Conservation (phyloP, 2,888 invertebrate genomes). For the Merodon equestris region DNA sequence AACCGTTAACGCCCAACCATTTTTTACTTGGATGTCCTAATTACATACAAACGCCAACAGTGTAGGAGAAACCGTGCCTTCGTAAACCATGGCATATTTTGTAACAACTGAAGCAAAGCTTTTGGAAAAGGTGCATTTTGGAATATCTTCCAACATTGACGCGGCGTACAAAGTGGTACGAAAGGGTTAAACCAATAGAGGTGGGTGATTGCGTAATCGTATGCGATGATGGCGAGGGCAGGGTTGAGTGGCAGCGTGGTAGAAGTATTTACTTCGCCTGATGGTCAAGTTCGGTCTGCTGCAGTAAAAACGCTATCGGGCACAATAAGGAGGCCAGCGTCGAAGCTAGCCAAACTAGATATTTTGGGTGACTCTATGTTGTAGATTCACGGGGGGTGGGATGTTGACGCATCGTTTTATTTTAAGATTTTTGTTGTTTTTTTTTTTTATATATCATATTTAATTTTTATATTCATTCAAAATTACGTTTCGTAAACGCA, state of each 20-base stretch:
- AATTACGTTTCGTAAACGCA: too few relatives aligned
- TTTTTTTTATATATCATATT: too few relatives aligned
- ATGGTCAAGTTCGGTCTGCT: slow-evolving; percentile 39
- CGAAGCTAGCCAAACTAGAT: slow-evolving; percentile 32
- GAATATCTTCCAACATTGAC: slow-evolving; percentile 42
- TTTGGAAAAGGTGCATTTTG: slow-evolving; percentile 27
- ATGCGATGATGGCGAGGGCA: slow-evolving; percentile 65
- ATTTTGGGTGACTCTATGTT: slow-evolving; percentile 15
- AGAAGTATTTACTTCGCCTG: slow-evolving; percentile 19
- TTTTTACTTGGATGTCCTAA: slow-evolving; percentile 57
- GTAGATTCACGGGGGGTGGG: slow-evolving; percentile 30
- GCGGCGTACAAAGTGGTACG: slow-evolving; percentile 25
- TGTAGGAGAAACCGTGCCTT: slow-evolving; percentile 18
- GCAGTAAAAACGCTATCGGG: slow-evolving; percentile 27
- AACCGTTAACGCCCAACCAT: slow-evolving; percentile 58
- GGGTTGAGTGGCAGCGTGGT: slow-evolving; percentile 60
- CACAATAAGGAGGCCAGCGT: slow-evolving; percentile 23
- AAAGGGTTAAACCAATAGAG: too few relatives aligned
- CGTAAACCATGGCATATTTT: slow-evolving; percentile 63
- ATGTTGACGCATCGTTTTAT: slow-evolving; percentile 9
- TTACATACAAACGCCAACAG: slow-evolving; percentile 45
- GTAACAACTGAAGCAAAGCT: slow-evolving; percentile 41
- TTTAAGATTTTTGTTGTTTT: too few relatives aligned
- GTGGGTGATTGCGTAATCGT: too few relatives aligned
- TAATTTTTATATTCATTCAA: too few relatives aligned